Conservation (phyloP, 2,888 invertebrate species). For the Lymantria dispar region DNA sequence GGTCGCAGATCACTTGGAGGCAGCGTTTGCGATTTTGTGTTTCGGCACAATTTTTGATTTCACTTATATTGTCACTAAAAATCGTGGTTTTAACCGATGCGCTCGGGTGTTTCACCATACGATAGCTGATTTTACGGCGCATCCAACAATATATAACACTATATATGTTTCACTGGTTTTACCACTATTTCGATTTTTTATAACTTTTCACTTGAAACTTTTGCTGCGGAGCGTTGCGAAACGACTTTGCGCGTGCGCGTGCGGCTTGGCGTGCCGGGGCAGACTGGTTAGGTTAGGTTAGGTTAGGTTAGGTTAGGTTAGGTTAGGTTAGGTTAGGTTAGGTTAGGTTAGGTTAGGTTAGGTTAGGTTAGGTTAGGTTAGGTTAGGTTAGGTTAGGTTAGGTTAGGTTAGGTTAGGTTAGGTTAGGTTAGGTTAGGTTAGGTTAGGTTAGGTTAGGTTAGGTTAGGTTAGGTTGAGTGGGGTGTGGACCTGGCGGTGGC, state of each 20-base stretch:
- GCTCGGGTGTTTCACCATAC: conserved; percentile 5
- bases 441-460: conserved; percentile 9
- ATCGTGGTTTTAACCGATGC: too few relatives aligned
- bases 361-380: conserved; percentile 9
- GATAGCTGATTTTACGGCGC: conserved; percentile 8
- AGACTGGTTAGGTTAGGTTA: conserved; percentile 8
- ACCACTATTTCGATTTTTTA: too few relatives aligned
- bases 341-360: conserved; percentile 8
- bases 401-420: conserved; percentile 9
- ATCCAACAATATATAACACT: too few relatives aligned
- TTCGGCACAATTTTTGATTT: too few relatives aligned
- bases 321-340: conserved; percentile 9
- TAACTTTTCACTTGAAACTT: too few relatives aligned
- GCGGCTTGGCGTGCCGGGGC: conserved; percentile 1
- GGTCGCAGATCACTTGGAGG: too few relatives aligned
- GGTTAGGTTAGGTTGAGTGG: conserved; percentile 9
- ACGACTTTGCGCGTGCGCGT: conserved; percentile 4
- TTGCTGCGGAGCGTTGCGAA: too few relatives aligned
- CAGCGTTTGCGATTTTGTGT: too few relatives aligned
- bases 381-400: conserved; percentile 9
- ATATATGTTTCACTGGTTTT: too few relatives aligned
- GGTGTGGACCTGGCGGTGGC: too few relatives aligned
- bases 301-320: conserved; percentile 9
- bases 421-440: conserved; percentile 8
- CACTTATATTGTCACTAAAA: too few relatives aligned